Conservation (phyloP, 2,113 vertebrate genomes). For the Haplotaxodon microlepis region DNA sequence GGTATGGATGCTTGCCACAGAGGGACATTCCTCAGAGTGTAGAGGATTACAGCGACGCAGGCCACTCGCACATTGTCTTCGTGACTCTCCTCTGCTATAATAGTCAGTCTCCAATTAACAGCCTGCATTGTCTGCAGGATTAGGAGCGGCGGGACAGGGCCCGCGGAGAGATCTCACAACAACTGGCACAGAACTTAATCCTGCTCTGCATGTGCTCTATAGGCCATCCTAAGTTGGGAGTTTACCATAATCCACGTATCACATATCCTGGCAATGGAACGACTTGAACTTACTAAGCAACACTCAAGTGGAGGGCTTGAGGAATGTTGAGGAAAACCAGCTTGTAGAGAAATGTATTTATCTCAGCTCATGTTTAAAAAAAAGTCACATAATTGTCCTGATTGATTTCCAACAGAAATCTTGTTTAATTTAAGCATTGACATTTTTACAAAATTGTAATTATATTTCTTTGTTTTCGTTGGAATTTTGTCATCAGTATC, state of each 20-base stretch:
- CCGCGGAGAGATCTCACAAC: slow-evolving; percentile 23
- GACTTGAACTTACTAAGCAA: slow-evolving; percentile 30
- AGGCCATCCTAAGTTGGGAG: background rate
- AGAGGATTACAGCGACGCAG: slow-evolving; percentile 39
- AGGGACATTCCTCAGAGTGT: slow-evolving; percentile 38
- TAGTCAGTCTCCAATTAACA: slow-evolving; percentile 60
- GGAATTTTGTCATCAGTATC: background rate
- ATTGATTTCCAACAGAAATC: background rate
- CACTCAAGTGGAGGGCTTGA: background rate
- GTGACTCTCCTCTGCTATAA: slow-evolving; percentile 34
- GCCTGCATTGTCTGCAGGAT: slow-evolving; percentile 51
- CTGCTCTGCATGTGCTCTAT: slow-evolving; percentile 29
- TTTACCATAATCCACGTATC: slow-evolving; percentile 60
- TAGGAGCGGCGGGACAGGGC: slow-evolving; percentile 19
- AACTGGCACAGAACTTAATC: slow-evolving; percentile 56
- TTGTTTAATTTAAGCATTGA: background rate
- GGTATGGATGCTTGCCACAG: slow-evolving; percentile 5
- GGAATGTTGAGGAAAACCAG: background rate
- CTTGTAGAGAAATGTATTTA: background rate
- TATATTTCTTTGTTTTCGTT: background rate
- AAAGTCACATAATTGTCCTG: rapidly evolving
- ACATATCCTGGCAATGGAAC: slow-evolving; percentile 17
- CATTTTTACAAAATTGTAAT: background rate
- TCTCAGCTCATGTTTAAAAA: background rate
- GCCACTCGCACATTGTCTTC: slow-evolving; percentile 39